These are phyloP conservation scores for Latrodectus elegans DNA, from an alignment of 2,888 invertebrate species.

Conservation along the genomic window DNA sequence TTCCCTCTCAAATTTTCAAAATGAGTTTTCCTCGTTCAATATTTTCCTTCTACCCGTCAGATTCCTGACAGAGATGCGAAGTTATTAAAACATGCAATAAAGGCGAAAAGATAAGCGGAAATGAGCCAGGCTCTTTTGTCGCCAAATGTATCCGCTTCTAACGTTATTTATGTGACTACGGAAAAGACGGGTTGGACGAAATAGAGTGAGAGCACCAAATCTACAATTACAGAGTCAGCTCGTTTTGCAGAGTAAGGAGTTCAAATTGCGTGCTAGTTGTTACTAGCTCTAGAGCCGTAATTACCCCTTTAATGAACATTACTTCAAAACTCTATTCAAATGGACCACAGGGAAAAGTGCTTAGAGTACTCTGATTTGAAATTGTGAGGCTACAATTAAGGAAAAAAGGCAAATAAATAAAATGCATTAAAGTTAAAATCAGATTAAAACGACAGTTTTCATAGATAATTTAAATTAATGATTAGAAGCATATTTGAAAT, in stretches of 20 bases:
- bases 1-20: background rate
- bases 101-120: constrained; percentile 29
- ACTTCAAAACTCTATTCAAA: constrained; percentile 19
- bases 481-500: constrained; percentile 8
- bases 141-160: constrained; percentile 25
- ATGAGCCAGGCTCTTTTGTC: constrained; percentile 29
- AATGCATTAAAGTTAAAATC: constrained; percentile 17
- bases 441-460: constrained; percentile 21
- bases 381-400: background rate
- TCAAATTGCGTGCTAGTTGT: constrained; percentile 21
- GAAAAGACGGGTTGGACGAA: background rate
- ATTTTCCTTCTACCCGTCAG: background rate
- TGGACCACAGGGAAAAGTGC: background rate
- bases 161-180: constrained; percentile 11
- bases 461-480: constrained; percentile 20
- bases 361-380: background rate
- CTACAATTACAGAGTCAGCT: constrained; percentile 9
- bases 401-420: background rate
- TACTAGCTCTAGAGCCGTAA: constrained; percentile 14
- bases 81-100: constrained; percentile 32
- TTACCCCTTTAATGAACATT: constrained; percentile 32
- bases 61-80: background rate
- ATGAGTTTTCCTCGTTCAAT: constrained; percentile 3
- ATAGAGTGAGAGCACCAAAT: background rate
- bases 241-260: constrained; percentile 12